Evolutionary conservation across 2,888 invertebrate species (phyloP), one percentile per base, ranked within the genome.

Genomic region (Drosophila anomalata): DNA sequence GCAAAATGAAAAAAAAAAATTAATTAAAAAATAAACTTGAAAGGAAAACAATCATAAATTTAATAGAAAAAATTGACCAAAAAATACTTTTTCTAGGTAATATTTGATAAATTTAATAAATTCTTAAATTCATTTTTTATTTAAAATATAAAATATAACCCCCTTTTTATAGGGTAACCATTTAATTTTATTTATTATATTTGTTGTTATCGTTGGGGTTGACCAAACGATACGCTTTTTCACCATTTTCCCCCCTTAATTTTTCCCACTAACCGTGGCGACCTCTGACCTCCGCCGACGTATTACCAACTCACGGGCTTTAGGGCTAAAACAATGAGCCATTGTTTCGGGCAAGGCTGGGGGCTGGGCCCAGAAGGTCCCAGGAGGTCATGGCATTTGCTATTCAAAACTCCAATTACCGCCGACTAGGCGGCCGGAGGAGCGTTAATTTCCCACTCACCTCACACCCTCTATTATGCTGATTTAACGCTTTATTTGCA

Each of bases 361-460:
- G 12, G 24, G 17, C 17, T 17, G 17, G 17, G 17, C 17, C 17
- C 17, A 17, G 17, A 1, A 6, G 31, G 29, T 29, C 11, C 17
- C 22, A 48, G 36, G n/a, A 17, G 31, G 42, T 29, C 55, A 36
- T 51, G n/a, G 66, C 78, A 83, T 82, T 81, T 76, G 79, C 85
- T 79, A 82, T 83, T 80, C 80, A 82, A 83, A 86, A 83, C 78
- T 81, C 78, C 75, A 86, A 84, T 86, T 84, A 84, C 73, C 76
- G 71, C 70, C 73, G 77, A 81, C 81, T 77, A 79, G 73, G 75
- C 54, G 67, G 42, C 57, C 20, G 11, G n/a, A n/a, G 73, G 62
- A 51, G 65, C 74, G 57, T 70, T 77, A 77, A 76, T 72, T 71
- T 66, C 58, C 50, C 44, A 36, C 46, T 39, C 46, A 44, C 51